phyloP scores from a whole-genome alignment of 2,113 vertebrate genomes.

The Sialia sialis region DNA sequence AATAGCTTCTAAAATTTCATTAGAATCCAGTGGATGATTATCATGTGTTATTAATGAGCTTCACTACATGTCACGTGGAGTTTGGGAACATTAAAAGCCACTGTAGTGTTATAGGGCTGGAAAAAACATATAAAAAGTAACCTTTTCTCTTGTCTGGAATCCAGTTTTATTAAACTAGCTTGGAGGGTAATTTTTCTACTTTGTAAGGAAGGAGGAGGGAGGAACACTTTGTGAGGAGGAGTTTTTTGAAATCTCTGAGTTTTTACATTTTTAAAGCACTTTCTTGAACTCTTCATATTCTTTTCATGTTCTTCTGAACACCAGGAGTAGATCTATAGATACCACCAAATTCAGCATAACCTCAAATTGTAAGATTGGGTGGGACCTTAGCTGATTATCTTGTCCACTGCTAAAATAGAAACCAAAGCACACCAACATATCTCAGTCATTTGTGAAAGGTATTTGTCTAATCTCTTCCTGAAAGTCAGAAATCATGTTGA shows the following conservation, averaged over 20 bases:
- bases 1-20: slow-evolving; percentile 4
- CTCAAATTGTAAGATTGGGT: neutral
- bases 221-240: neutral
- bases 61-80: neutral
- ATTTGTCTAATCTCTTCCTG: neutral
- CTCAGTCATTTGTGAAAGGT: neutral
- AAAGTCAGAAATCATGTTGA: neutral
- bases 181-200: neutral
- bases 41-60: neutral
- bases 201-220: neutral
- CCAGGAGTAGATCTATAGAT: neutral
- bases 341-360: neutral
- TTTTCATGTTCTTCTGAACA: neutral
- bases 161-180: neutral
- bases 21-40: slow-evolving; percentile 5
- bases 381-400: neutral
- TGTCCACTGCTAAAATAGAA: neutral
- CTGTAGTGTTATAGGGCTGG: neutral
- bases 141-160: neutral
- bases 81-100: neutral
- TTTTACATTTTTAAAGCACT: neutral
- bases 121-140: neutral
- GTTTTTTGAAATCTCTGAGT: neutral
- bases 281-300: neutral
- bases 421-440: neutral